These are phyloP conservation scores for Acanthosepion pharaonis DNA, from an alignment of 2,888 invertebrate genomes.

Conservation along the genomic window DNA sequence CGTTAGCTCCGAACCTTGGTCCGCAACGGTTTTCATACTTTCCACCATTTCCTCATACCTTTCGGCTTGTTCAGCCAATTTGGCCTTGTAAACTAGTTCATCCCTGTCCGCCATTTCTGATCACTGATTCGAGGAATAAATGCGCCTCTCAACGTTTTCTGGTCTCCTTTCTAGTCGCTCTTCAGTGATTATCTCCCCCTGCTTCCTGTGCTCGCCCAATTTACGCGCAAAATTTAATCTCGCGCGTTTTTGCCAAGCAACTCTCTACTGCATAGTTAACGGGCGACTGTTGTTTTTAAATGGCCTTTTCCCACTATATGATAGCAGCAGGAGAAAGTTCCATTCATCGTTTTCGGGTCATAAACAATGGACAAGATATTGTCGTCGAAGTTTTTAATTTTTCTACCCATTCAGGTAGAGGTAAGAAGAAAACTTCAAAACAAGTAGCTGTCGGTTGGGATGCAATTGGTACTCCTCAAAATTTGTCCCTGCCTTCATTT, in stretches of 20 bases:
- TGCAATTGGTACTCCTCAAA: background rate
- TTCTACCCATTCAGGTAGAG: background rate
- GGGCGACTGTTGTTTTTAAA: background rate
- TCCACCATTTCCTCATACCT: slow-evolving; percentile 99
- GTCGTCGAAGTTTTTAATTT: background rate
- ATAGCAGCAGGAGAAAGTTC: background rate
- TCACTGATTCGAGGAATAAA: slow-evolving; percentile 45
- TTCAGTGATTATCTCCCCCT: slow-evolving; percentile 39
- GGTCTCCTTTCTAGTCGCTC: background rate
- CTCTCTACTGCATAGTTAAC: background rate
- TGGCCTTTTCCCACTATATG: background rate
- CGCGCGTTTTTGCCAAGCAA: background rate
- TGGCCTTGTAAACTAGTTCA: slow-evolving; percentile 99
- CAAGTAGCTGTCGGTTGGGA: background rate
- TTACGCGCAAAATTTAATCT: slow-evolving; percentile 46
- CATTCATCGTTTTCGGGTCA: background rate
- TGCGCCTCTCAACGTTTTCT: slow-evolving; percentile 37
- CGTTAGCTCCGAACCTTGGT: slow-evolving; percentile 91
- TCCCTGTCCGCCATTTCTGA: slow-evolving; percentile 89
- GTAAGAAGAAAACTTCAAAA: background rate
- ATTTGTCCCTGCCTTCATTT: background rate
- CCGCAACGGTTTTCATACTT: slow-evolving; percentile 97
- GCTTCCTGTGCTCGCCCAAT: slow-evolving; percentile 36
- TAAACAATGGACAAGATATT: background rate
- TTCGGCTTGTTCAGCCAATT: slow-evolving; percentile 99